A percentile compares a stretch with the other conserved stretches of the same genome.
phyloP scores from a whole-genome alignment of 1,140 invertebrate genomes.

The Zaprionus taronus region DNA sequence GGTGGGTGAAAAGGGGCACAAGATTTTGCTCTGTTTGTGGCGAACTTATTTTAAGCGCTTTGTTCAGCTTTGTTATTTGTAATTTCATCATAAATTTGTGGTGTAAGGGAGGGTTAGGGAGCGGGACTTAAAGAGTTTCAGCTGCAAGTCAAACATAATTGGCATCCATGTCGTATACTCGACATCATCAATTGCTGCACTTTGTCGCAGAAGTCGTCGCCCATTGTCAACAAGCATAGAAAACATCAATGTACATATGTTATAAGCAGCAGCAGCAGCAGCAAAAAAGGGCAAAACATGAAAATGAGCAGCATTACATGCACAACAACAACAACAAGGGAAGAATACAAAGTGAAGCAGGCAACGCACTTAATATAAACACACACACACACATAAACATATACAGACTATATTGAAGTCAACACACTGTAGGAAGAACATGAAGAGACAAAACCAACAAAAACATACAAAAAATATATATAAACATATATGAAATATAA shows the following conservation, averaged over 20 bases:
- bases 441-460: slow-evolving; percentile 33
- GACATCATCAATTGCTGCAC: slow-evolving; percentile 60
- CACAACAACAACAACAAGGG: slow-evolving; percentile 30
- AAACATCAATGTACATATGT: slow-evolving; percentile 70
- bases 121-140: background rate
- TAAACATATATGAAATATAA: slow-evolving; percentile 43
- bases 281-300: slow-evolving; percentile 39
- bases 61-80: slow-evolving; percentile 39
- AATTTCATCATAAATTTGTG: slow-evolving; percentile 32
- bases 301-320: slow-evolving; percentile 54
- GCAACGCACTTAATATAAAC: too few species aligned
- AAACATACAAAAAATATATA: slow-evolving; percentile 34
- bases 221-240: slow-evolving; percentile 53
- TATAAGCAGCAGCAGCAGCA: slow-evolving; percentile 15
- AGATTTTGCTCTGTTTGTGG: slow-evolving; percentile 3
- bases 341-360: slow-evolving; percentile 14
- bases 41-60: slow-evolving; percentile 38
- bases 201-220: slow-evolving; percentile 43
- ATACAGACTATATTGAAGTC: slow-evolving; percentile 56
- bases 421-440: slow-evolving; percentile 33
- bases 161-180: slow-evolving; percentile 38
- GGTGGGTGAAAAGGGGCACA: background rate
- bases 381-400: slow-evolving; percentile 34
- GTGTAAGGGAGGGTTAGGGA: background rate
- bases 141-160: slow-evolving; percentile 27